Percentiles rank a stretch among this genome's conserved stretches.
Conservation (phyloP, 2,888 invertebrate genomes). For the Caenorhabditis japonica region DNA sequence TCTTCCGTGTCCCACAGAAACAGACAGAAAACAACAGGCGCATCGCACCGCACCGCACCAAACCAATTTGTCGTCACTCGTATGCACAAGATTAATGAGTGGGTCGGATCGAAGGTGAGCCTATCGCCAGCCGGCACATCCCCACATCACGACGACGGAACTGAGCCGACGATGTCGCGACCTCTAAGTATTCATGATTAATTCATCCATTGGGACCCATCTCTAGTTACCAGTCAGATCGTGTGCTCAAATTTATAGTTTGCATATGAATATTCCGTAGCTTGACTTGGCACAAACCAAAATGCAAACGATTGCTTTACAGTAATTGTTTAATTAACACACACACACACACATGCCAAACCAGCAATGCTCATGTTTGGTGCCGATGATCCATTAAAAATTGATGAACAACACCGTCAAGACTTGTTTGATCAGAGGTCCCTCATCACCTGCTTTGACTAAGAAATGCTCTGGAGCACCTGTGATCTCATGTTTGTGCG, state of each 20-base stretch:
- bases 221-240: conserved; percentile 42
- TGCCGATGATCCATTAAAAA: conserved; percentile 32
- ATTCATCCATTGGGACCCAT: conserved; percentile 50
- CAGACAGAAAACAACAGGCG: conserved; percentile 49
- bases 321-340: no score
- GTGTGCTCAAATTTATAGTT: conserved; percentile 17
- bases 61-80: conserved; percentile 54
- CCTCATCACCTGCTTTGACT: conserved; percentile 45
- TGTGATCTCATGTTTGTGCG: conserved; percentile 36
- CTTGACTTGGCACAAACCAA: no score
- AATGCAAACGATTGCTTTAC: no score
- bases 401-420: conserved; percentile 49
- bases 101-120: conserved; percentile 15
- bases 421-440: conserved; percentile 40
- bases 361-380: no score
- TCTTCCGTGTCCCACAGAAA: background rate
- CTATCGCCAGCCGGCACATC: conserved; percentile 28
- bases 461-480: conserved; percentile 40
- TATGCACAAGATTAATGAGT: conserved; percentile 55
- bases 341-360: no score
- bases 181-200: conserved; percentile 49
- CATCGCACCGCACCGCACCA: conserved; percentile 3
- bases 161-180: no score
- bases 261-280: conserved; percentile 54
- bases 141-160: conserved; percentile 3